phyloP scores from a whole-genome alignment of 2,113 vertebrate genomes.

The Sphyrna mokarran region DNA sequence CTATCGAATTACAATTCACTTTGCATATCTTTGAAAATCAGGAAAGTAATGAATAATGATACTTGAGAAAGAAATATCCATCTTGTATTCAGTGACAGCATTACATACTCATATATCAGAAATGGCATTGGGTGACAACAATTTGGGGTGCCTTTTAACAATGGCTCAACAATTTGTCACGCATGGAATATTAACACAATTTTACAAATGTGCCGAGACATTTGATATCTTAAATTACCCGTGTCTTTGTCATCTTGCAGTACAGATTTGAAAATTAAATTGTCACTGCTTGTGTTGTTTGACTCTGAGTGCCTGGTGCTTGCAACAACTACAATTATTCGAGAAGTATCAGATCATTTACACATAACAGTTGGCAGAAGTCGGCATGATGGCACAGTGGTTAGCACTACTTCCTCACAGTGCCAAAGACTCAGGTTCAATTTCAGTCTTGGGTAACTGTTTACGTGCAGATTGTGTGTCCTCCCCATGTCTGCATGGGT shows the following conservation, averaged over 20 bases:
- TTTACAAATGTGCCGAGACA: not conserved
- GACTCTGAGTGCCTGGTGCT: not conserved
- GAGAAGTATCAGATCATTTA: not conserved
- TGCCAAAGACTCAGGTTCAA: too few species aligned
- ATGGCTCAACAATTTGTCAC: not conserved
- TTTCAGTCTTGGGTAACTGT: too few species aligned
- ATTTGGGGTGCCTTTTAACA: not conserved
- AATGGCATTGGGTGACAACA: conserved; percentile 11
- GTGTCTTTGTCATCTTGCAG: not conserved
- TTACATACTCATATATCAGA: conserved; percentile 2
- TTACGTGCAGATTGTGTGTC: too few species aligned
- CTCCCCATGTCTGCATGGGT: too few species aligned
- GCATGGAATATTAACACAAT: not conserved
- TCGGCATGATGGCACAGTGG: too few species aligned
- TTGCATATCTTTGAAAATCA: conserved; percentile 16
- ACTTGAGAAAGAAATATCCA: not conserved
- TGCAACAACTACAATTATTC: not conserved
- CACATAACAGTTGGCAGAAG: too few species aligned
- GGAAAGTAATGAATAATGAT: conserved; percentile 11
- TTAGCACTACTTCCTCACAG: too few species aligned
- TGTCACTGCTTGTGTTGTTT: not conserved
- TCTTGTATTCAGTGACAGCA: not conserved
- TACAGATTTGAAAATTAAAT: not conserved
- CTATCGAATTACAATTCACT: conserved; percentile 25
- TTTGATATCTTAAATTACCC: not conserved